Evolutionary conservation across 1,140 invertebrate genomes (phyloP).

Genomic region (Drosophila pseudoobscura): DNA sequence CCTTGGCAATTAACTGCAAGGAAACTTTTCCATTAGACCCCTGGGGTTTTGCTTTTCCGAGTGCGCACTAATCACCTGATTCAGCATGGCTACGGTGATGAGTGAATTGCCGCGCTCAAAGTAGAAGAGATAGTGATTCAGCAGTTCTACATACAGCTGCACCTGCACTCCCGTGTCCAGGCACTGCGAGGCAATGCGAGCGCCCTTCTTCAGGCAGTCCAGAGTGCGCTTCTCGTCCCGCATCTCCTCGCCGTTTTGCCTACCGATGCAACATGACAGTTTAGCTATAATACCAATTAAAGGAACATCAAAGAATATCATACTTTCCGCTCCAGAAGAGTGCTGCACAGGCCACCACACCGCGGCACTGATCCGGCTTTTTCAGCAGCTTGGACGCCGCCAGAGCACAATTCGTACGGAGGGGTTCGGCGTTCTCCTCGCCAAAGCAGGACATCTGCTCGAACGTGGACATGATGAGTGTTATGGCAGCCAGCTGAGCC

Average conservation of each 20-base stretch:
- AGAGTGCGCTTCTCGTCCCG: conserved; percentile 95
- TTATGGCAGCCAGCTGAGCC: conserved; percentile 97
- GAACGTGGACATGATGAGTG: conserved; percentile 96
- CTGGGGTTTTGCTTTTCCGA: too few species aligned
- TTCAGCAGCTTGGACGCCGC: conserved; percentile 98
- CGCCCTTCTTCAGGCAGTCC: conserved; percentile 98
- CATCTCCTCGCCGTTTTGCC: conserved; percentile 85
- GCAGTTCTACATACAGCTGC: conserved; percentile 96
- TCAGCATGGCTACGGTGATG: conserved; percentile 86
- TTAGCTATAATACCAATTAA: not conserved
- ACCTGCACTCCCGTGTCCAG: conserved; percentile 99
- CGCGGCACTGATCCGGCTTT: conserved; percentile 98
- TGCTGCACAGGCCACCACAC: conserved; percentile 95
- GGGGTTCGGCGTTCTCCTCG: conserved; percentile 98
- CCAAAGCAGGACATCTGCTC: conserved; percentile 97
- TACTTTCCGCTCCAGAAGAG: conserved; percentile 97
- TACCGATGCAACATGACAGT: conserved; percentile 80
- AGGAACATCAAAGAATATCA: not conserved
- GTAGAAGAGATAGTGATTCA: conserved; percentile 98
- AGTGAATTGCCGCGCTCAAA: conserved; percentile 95
- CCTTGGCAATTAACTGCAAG: conserved; percentile 94
- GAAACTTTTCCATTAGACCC: not conserved
- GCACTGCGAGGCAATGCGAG: conserved; percentile 97
- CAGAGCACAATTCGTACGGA: conserved; percentile 96
- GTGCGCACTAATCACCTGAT: conserved; percentile 83